phyloP scores from a whole-genome alignment of 2,888 invertebrate species.

The Gibbula magus region DNA sequence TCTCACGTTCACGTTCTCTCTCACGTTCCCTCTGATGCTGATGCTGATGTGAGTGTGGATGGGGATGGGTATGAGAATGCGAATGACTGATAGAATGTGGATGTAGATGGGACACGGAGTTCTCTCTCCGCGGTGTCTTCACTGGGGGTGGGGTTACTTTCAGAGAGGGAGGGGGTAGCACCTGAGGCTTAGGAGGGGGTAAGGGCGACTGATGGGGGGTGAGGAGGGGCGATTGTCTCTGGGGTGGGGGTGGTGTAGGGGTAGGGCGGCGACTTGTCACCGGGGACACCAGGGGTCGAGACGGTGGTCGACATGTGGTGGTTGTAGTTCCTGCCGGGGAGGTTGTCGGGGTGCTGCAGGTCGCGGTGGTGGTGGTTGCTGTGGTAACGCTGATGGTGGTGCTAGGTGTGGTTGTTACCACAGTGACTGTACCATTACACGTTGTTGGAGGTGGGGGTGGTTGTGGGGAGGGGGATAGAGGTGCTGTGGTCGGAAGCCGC shows the following conservation, averaged over 20 bases:
- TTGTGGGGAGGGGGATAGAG: conserved; percentile 13
- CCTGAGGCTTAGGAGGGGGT: conserved; percentile 1
- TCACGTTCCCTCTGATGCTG: conserved; percentile 25
- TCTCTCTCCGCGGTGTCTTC: not conserved
- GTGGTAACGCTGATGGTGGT: conserved; percentile 25
- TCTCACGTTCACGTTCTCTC: conserved; percentile 35
- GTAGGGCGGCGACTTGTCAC: conserved; percentile 9
- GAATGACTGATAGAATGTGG: not conserved
- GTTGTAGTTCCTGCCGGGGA: conserved; percentile 23
- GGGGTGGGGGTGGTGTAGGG: conserved; percentile 9
- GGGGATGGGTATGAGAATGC: not conserved
- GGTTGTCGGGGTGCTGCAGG: conserved; percentile 27
- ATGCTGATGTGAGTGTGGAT: not conserved
- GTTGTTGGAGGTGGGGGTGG: conserved; percentile 24
- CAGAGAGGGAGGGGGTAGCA: not conserved
- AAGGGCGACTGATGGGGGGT: not conserved
- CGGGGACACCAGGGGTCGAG: conserved; percentile 24
- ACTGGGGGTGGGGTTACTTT: conserved; percentile 14
- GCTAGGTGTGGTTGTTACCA: conserved; percentile 23
- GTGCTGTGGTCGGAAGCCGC: conserved; percentile 14
- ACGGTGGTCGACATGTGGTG: conserved; percentile 27
- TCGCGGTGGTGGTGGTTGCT: conserved; percentile 29
- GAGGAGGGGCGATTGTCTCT: not conserved
- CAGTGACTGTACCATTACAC: conserved; percentile 22
- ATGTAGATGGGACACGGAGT: not conserved